Base-by-base conservation (phyloP, 2,888 invertebrate species). In the Thereva nobilitata region DNA sequence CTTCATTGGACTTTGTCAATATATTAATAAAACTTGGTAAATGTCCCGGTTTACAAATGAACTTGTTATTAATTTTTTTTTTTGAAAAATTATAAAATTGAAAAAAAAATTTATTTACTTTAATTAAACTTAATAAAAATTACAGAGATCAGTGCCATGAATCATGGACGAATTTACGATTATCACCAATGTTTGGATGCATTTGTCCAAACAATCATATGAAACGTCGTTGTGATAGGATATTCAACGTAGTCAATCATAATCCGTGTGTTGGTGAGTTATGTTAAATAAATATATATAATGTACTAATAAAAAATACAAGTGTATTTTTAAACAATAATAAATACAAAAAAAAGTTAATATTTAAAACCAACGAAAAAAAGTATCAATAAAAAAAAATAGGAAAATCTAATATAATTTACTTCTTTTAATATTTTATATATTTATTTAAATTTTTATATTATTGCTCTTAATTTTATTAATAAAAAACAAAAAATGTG, bases 251-350 rank as follows among this genome's bases (percentile, higher is more conserved):
- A 79, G 92, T 95, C 77, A 93, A 95, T 86, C 92, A 93, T 84
- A 95, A 95, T 85, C 93, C 93, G 67, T 95, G 95, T 83, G 91
- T 94, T 80, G 93, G 94, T 94, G 86, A 93, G 94, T 79, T 71
- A 37, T 37, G 5, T 10, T 37, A 9, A 34, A 50, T 63, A n/a
- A 40, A 50, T 38, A 38, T 50, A 23, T 37, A 38, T 53, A 10
- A 52, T 10, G n/a, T 37, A 52, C 37, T 37, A 53, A 53, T 34
- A 53, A 38, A 53, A 53, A 37, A 53, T 53, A 53, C 37, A 10
- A 35, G 44, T 54, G 7, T 42, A 42, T 42, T 42, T 42, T 42
- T 42, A 42, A 42, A 9, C 6, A 12, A 9, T 10, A n/a, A 47
- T n/a, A 47, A 47, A 47, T 10, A 47, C 9, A n/a, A 47, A 42